Conservation (phyloP, 1,140 invertebrate species). For the Orussus abietinus region DNA sequence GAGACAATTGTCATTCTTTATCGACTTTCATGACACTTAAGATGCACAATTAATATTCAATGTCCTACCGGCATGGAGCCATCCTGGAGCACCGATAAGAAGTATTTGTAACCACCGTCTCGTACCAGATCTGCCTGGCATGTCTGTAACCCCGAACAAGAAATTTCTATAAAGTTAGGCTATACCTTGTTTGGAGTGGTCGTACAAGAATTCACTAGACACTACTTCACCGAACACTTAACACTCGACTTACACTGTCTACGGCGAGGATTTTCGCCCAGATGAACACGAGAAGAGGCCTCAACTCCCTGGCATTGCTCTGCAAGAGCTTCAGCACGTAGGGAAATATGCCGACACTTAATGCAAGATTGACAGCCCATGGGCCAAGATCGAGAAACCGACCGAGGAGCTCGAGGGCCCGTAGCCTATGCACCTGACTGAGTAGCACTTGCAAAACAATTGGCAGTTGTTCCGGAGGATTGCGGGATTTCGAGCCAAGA, state of each 20-base stretch:
- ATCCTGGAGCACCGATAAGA: slow-evolving; percentile 85
- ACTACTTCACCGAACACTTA: background rate
- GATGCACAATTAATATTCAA: slow-evolving; percentile 18
- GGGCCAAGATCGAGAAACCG: slow-evolving; percentile 93
- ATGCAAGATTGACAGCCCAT: slow-evolving; percentile 94
- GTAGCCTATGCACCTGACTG: slow-evolving; percentile 92
- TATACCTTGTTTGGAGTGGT: too few relatives aligned
- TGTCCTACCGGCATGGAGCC: slow-evolving; percentile 73
- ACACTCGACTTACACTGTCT: slow-evolving; percentile 71
- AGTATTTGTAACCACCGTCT: slow-evolving; percentile 94
- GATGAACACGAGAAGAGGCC: slow-evolving; percentile 93
- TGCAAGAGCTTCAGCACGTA: slow-evolving; percentile 96
- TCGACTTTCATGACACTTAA: slow-evolving; percentile 1
- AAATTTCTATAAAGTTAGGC: slow-evolving; percentile 10
- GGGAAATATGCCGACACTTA: slow-evolving; percentile 97
- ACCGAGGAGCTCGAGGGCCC: slow-evolving; percentile 92
- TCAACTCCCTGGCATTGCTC: slow-evolving; percentile 85
- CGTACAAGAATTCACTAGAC: too few relatives aligned
- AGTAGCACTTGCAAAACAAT: slow-evolving; percentile 97
- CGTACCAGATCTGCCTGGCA: slow-evolving; percentile 95
- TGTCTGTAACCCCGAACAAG: slow-evolving; percentile 59
- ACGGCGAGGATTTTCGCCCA: slow-evolving; percentile 99
- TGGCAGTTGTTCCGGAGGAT: slow-evolving; percentile 92
- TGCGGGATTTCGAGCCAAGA: slow-evolving; percentile 70
- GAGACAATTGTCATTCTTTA: slow-evolving; percentile 12